Conservation (phyloP, 35 echinoderm and acorn worm genomes). For the Lytechinus variegatus region DNA sequence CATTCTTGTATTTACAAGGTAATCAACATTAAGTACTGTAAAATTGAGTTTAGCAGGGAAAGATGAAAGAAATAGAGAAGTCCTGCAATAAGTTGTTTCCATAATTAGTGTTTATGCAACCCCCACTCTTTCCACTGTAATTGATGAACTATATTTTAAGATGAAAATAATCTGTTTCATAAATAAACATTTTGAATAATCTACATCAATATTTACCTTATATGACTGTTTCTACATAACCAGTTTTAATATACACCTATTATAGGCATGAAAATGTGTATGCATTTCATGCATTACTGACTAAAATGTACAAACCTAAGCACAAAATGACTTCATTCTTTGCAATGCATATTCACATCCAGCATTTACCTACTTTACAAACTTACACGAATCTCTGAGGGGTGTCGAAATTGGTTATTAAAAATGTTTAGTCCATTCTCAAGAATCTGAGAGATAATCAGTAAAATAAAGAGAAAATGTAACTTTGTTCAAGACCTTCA, state of each 20-base stretch:
- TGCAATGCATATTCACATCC: background rate
- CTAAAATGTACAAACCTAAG: background rate
- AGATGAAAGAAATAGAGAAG: too few species aligned
- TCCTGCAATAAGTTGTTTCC: too few species aligned
- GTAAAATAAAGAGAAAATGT: too few species aligned
- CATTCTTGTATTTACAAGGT: background rate
- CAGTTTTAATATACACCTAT: background rate
- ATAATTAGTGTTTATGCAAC: too few species aligned
- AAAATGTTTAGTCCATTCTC: background rate
- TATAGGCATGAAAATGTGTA: background rate
- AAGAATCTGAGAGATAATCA: background rate
- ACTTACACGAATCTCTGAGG: background rate
- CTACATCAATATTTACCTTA: too few species aligned
- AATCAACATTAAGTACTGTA: background rate
- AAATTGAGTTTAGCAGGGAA: too few species aligned
- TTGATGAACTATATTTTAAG: too few species aligned
- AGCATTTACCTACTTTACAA: background rate
- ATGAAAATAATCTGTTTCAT: too few species aligned
- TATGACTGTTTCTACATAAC: too few species aligned
- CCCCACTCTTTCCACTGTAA: too few species aligned
- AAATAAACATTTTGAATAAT: too few species aligned
- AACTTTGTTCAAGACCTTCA: too few species aligned
- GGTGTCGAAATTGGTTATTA: background rate
- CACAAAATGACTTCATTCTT: background rate
- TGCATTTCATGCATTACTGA: background rate